phyloP scores from a whole-genome alignment of 2,888 invertebrate genomes.

The Coelogynopora nodosa region DNA sequence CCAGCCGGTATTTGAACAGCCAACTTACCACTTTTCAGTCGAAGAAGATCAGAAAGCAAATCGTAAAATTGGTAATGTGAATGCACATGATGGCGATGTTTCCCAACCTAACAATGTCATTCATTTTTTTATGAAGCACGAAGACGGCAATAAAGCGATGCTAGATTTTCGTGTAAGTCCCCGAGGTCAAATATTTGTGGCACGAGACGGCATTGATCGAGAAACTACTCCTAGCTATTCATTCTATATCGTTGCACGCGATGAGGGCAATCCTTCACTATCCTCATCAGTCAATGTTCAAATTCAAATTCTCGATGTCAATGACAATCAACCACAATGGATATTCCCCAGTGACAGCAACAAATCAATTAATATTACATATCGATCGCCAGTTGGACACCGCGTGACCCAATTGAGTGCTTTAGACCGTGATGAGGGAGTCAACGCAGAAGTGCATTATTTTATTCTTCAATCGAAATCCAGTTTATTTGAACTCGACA shows the following conservation, averaged over 20 bases:
- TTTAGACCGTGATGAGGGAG: constrained; percentile 42
- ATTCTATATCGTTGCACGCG: constrained; percentile 37
- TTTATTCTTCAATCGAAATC: not conserved
- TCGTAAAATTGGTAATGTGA: constrained; percentile 34
- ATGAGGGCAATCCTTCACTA: constrained; percentile 39
- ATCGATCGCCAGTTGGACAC: constrained; percentile 42
- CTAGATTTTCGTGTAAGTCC: constrained; percentile 34
- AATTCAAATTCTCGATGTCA: constrained; percentile 43
- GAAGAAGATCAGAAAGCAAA: constrained; percentile 37
- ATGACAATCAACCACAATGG: constrained; percentile 45
- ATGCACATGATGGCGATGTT: constrained; percentile 41
- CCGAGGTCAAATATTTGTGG: constrained; percentile 39
- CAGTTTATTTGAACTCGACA: constrained; percentile 39
- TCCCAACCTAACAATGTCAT: constrained; percentile 33
- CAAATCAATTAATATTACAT: constrained; percentile 40
- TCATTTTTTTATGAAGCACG: constrained; percentile 36
- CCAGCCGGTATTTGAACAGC: constrained; percentile 36
- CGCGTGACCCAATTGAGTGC: constrained; percentile 38
- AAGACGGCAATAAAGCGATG: constrained; percentile 12
- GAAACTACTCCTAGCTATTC: constrained; percentile 38
- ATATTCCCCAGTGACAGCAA: constrained; percentile 37
- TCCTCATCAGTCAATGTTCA: constrained; percentile 39
- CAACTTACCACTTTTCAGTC: constrained; percentile 41
- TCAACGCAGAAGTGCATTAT: constrained; percentile 42
- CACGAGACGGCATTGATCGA: constrained; percentile 25